Percentiles rank a stretch among this genome's conserved stretches.
These are phyloP conservation scores for Sebastes nivosus DNA, from an alignment of 2,797 vertebrate species.

Conservation along the genomic window DNA sequence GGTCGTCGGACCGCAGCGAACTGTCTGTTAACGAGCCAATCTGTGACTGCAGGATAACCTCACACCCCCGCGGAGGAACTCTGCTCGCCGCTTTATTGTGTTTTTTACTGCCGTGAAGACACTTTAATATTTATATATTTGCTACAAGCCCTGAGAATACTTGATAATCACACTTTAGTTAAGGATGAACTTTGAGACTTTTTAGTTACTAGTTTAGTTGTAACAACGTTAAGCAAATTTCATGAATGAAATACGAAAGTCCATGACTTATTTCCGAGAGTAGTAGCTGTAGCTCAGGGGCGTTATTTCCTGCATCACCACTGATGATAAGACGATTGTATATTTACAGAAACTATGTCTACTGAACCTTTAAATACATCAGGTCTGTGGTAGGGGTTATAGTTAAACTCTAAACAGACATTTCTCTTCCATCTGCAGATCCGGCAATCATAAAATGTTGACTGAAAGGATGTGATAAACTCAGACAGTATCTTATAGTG, in stretches of 20 bases:
- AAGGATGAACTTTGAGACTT: background rate
- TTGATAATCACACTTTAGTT: background rate
- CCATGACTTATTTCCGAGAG: too few species aligned
- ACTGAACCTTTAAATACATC: background rate
- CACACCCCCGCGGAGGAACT: background rate
- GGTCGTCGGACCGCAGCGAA: background rate
- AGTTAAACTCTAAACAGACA: too few species aligned
- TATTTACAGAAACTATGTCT: background rate
- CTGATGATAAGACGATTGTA: background rate
- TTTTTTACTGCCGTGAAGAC: background rate
- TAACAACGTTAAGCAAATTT: too few species aligned
- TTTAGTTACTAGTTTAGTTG: background rate
- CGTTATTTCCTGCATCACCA: background rate
- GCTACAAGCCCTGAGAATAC: background rate
- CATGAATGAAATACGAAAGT: too few species aligned
- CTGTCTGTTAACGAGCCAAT: background rate
- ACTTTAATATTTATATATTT: background rate
- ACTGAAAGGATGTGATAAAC: background rate
- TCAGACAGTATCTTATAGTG: background rate
- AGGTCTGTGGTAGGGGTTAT: background rate
- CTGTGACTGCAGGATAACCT: background rate
- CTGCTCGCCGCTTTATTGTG: accelerated
- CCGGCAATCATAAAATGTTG: too few species aligned
- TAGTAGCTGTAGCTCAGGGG: too few species aligned
- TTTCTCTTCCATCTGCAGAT: too few species aligned